Evolutionary conservation across 2,113 vertebrate genomes (phyloP).

Genomic region (Oreochromis tanganicae): DNA sequence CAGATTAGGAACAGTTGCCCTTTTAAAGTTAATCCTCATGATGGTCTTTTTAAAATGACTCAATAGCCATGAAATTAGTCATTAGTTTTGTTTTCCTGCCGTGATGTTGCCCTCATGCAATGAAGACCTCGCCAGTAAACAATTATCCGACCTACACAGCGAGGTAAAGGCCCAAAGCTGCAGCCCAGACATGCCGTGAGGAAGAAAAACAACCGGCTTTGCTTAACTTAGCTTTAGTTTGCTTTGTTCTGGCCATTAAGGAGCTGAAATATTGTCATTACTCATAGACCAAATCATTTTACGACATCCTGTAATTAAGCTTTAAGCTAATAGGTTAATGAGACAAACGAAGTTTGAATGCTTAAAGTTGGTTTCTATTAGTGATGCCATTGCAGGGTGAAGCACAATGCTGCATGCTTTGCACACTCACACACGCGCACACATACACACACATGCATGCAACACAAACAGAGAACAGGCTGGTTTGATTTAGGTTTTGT

Average conservation of each 20-base stretch:
- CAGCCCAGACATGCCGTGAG: conserved; percentile 51
- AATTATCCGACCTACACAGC: conserved; percentile 40
- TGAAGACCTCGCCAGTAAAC: conserved; percentile 51
- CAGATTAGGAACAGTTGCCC: conserved; percentile 37
- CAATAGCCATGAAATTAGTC: conserved; percentile 66
- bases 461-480: conserved; percentile 50
- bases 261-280: conserved; percentile 66
- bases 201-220: conserved; percentile 42
- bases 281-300: conserved; percentile 66
- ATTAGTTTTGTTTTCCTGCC: conserved; percentile 59
- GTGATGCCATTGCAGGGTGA: conserved; percentile 38
- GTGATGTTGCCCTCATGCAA: conserved; percentile 47
- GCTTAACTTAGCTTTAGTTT: conserved; percentile 41
- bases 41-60: conserved; percentile 53
- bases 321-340: conserved; percentile 63
- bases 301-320: conserved; percentile 70
- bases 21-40: conserved; percentile 26
- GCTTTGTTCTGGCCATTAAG: conserved; percentile 61
- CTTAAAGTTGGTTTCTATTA: conserved; percentile 62
- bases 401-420: conserved; percentile 29
- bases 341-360: conserved; percentile 62
- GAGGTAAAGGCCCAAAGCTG: conserved; percentile 52
- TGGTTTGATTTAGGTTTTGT: conserved; percentile 64
- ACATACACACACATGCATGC: neutral
- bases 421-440: neutral